phyloP scores from a whole-genome alignment of 2,888 invertebrate genomes.

The Tenthredo livida region DNA sequence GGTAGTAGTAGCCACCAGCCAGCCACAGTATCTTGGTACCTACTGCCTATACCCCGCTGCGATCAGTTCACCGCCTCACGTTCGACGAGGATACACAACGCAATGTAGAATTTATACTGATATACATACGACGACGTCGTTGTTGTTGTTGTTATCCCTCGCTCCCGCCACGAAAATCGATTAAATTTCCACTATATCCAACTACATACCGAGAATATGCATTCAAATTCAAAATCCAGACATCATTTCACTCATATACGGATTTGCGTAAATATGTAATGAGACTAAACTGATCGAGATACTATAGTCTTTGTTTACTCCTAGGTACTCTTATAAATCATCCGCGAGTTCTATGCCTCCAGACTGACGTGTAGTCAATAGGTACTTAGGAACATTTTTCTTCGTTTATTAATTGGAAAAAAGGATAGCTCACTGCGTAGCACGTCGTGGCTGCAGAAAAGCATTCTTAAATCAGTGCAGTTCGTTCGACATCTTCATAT shows the following conservation, averaged over 20 bases:
- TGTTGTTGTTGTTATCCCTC: not conserved
- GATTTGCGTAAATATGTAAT: too few species aligned
- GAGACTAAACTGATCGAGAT: too few species aligned
- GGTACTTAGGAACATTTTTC: too few species aligned
- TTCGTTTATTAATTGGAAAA: too few species aligned
- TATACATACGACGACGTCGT: not conserved
- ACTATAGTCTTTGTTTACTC: not conserved
- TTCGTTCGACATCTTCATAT: not conserved
- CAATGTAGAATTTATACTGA: not conserved
- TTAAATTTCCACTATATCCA: not conserved
- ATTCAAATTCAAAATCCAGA: too few species aligned
- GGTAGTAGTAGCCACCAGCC: constrained; percentile 37
- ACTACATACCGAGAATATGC: too few species aligned
- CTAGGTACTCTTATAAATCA: too few species aligned
- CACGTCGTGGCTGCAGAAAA: not conserved
- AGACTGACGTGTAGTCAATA: too few species aligned
- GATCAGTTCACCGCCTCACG: not conserved
- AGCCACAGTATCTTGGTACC: constrained; percentile 1
- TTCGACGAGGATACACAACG: not conserved
- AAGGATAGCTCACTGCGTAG: not conserved
- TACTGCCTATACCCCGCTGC: not conserved
- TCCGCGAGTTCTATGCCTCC: too few species aligned
- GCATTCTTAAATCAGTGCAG: not conserved
- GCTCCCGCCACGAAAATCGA: not conserved
- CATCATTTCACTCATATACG: too few species aligned